These are phyloP conservation scores for Notechis scutatus DNA, from an alignment of 2,113 vertebrate species.

Conservation along the genomic window DNA sequence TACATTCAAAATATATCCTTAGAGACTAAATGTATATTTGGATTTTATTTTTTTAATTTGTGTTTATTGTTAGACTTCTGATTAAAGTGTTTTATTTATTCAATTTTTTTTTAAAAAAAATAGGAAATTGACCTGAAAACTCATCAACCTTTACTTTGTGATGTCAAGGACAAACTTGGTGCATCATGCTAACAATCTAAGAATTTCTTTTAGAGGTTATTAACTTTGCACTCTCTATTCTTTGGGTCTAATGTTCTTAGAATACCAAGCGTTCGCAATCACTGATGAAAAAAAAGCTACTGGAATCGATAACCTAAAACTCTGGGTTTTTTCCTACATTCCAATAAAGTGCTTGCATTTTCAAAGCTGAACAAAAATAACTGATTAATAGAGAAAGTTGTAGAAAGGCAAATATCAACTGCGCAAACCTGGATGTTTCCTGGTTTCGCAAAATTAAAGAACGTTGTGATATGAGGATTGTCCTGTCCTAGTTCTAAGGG, in stretches of 20 bases:
- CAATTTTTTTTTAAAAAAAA: not conserved
- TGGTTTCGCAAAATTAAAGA: not conserved
- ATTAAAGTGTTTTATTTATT: not conserved
- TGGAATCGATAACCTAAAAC: not conserved
- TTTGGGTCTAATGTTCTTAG: not conserved
- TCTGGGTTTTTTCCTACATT: not conserved
- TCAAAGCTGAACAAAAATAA: not conserved
- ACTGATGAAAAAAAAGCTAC: not conserved
- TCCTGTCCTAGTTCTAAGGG: not conserved
- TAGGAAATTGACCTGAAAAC: not conserved
- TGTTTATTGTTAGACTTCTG: not conserved
- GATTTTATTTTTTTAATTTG: not conserved
- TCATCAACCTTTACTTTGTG: not conserved
- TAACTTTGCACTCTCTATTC: not conserved
- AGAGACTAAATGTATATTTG: not conserved
- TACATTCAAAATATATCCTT: not conserved
- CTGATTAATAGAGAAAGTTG: not conserved
- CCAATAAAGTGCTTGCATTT: not conserved
- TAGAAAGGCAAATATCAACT: not conserved
- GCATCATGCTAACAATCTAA: not conserved
- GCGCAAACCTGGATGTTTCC: not conserved
- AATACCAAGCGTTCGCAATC: not conserved
- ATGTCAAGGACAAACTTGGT: not conserved
- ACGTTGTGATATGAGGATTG: not conserved
- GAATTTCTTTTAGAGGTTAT: not conserved